Conservation (phyloP, 2,888 invertebrate species). For the Pachydiplax longipennis region DNA sequence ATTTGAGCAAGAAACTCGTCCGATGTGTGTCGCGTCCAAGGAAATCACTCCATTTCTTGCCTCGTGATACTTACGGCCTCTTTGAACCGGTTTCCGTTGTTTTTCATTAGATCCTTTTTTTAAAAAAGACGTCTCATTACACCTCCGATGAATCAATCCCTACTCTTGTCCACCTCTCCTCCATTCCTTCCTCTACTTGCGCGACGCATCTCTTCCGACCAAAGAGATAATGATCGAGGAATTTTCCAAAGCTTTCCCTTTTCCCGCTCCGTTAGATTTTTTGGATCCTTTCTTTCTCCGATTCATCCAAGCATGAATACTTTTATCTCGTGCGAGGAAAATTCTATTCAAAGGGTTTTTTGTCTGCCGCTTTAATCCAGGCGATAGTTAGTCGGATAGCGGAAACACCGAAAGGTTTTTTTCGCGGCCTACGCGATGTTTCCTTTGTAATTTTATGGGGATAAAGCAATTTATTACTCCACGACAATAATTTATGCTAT, state of each 20-base stretch:
- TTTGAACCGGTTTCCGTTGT: constrained; percentile 23
- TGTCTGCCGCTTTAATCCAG: neutral
- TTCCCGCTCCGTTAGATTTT: neutral
- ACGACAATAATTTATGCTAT: neutral
- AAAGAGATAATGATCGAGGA: constrained; percentile 1
- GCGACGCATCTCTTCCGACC: neutral
- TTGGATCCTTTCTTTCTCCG: neutral
- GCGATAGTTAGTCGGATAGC: neutral
- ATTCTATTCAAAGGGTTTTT: neutral
- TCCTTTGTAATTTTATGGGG: neutral
- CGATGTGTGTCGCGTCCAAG: constrained; percentile 13
- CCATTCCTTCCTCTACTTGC: neutral
- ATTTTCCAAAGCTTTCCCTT: neutral
- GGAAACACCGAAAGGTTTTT: neutral
- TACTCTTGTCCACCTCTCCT: neutral
- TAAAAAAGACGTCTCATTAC: constrained; percentile 24
- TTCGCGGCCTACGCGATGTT: neutral
- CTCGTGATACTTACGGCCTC: constrained; percentile 2
- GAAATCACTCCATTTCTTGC: constrained; percentile 6
- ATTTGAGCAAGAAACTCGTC: neutral
- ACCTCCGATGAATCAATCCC: neutral
- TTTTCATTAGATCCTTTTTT: neutral
- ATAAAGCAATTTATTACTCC: neutral
- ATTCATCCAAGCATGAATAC: neutral
- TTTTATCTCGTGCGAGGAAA: neutral